Conservation (phyloP, 2,797 vertebrate genomes). For the Parotocinclus haroldoi region DNA sequence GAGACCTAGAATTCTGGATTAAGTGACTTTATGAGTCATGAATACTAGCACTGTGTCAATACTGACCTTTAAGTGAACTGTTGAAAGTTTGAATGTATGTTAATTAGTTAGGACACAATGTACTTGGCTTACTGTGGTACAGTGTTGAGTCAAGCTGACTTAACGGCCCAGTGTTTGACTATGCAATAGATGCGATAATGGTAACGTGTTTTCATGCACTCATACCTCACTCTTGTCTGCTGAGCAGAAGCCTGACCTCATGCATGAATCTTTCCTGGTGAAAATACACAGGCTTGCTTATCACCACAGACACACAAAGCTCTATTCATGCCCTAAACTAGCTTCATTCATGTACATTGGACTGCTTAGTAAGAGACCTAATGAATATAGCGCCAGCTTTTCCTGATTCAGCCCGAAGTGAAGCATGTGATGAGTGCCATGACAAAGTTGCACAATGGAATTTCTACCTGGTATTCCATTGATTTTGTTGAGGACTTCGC, state of each 20-base stretch:
- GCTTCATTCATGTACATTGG: conserved; percentile 70
- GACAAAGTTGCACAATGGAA: conserved; percentile 14
- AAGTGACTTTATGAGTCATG: too few species aligned
- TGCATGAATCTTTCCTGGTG: conserved; percentile 69
- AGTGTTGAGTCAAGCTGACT: conserved; percentile 19
- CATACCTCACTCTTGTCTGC: conserved; percentile 58
- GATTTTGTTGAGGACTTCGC: conserved; percentile 34
- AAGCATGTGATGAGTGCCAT: conserved; percentile 55
- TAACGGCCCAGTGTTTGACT: conserved; percentile 24
- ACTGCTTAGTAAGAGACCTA: conserved; percentile 71
- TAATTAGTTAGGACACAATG: background rate
- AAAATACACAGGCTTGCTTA: conserved; percentile 56
- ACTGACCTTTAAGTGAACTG: too few species aligned
- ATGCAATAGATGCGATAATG: conserved; percentile 29
- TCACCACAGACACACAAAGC: conserved; percentile 67
- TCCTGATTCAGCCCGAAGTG: conserved; percentile 64
- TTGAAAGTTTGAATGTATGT: background rate
- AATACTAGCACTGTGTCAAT: too few species aligned
- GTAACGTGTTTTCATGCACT: conserved; percentile 35
- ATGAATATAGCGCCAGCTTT: conserved; percentile 72
- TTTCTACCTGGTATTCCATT: conserved; percentile 46
- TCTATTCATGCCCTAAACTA: conserved; percentile 69
- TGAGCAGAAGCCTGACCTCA: conserved; percentile 66
- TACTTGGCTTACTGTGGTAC: conserved; percentile 5
- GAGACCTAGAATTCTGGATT: too few species aligned